Evolutionary conservation across 2,113 vertebrate species (phyloP).

Genomic region (Plecotus auritus): DNA sequence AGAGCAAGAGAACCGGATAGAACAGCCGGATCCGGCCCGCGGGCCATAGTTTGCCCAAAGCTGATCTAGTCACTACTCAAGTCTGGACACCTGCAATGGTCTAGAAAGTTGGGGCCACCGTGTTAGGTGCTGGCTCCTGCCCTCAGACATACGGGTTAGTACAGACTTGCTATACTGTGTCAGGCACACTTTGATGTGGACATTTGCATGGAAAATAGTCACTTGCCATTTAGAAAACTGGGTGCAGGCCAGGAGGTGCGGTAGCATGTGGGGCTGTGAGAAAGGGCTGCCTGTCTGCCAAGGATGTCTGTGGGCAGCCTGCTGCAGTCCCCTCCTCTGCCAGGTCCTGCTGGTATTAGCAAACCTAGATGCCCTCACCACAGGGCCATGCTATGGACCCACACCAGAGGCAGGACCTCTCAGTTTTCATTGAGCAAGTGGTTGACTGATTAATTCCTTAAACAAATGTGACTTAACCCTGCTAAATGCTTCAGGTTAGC

Average conservation of each 20-base stretch:
- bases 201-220: background rate
- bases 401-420: background rate
- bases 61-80: background rate
- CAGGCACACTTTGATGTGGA: background rate
- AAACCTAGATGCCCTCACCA: background rate
- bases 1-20: too few relatives aligned
- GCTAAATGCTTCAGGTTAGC: background rate
- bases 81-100: background rate
- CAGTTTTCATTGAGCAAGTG: background rate
- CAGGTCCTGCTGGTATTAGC: background rate
- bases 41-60: too few relatives aligned
- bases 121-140: background rate
- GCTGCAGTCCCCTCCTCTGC: background rate
- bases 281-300: rapidly evolving
- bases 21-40: too few relatives aligned
- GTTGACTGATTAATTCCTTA: background rate
- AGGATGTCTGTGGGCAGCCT: background rate
- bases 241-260: background rate
- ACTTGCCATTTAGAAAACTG: background rate
- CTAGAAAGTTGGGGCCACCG: background rate
- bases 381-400: background rate
- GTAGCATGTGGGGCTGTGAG: background rate
- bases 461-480: background rate
- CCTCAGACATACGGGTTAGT: background rate
- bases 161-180: background rate